Evolutionary conservation across 2,888 invertebrate genomes (phyloP).

Genomic region (Nasonia oneida): DNA sequence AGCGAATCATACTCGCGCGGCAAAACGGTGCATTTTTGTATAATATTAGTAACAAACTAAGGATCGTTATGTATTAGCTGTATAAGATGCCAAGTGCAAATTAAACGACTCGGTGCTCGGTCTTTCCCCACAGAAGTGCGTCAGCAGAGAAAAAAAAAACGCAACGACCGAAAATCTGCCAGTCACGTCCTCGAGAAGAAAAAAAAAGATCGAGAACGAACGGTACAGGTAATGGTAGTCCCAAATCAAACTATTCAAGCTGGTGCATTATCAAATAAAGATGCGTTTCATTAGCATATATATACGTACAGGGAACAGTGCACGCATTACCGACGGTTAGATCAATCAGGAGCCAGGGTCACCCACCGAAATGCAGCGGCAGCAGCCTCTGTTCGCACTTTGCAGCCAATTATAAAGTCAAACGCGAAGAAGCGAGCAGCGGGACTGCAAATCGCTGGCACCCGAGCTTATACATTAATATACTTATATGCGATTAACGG

Average conservation of each 20-base stretch:
- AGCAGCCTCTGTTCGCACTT: slow-evolving; percentile 29
- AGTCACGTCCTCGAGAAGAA: not conserved
- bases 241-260: slow-evolving; percentile 26
- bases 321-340: slow-evolving; percentile 43
- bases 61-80: too few relatives aligned
- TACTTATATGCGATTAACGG: not conserved
- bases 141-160: too few relatives aligned
- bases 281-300: slow-evolving; percentile 40
- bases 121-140: too few relatives aligned
- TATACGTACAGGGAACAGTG: not conserved
- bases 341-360: slow-evolving; percentile 52
- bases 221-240: not conserved
- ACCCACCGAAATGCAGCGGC: slow-evolving; percentile 26
- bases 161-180: not conserved
- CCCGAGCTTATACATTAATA: not conserved
- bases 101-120: too few relatives aligned
- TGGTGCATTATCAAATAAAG: slow-evolving; percentile 41
- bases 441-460: not conserved
- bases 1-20: too few relatives aligned
- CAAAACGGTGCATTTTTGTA: too few relatives aligned
- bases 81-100: too few relatives aligned
- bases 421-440: slow-evolving; percentile 29
- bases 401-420: slow-evolving; percentile 52
- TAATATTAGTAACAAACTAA: too few relatives aligned
- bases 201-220: not conserved